These are phyloP conservation scores for Pogonocherus hispidulus DNA, from an alignment of 2,888 invertebrate genomes.

Conservation along the genomic window DNA sequence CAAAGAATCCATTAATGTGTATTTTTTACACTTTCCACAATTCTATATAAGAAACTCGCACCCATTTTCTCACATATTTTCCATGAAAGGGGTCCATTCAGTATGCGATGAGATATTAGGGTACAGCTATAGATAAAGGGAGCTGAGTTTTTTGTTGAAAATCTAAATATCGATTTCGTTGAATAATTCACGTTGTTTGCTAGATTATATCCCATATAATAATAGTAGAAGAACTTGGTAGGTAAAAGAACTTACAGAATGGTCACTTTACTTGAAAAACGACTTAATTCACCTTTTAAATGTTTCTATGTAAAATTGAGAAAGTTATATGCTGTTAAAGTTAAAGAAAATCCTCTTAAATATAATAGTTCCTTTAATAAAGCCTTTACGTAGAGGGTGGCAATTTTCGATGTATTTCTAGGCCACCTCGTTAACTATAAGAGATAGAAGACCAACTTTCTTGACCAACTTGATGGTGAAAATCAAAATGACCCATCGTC, in stretches of 20 bases:
- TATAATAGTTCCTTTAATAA: not conserved
- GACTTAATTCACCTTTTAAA: not conserved
- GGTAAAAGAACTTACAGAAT: not conserved
- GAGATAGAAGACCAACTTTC: too few species aligned
- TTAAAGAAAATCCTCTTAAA: not conserved
- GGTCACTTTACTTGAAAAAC: not conserved
- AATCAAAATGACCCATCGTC: too few species aligned
- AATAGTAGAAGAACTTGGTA: not conserved
- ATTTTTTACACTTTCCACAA: slow-evolving; percentile 7
- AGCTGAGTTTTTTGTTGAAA: slow-evolving; percentile 11
- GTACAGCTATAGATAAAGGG: not conserved
- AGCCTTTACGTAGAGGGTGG: not conserved
- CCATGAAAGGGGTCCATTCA: slow-evolving; percentile 7
- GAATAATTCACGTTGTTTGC: not conserved
- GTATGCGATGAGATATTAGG: slow-evolving; percentile 1
- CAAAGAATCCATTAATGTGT: slow-evolving; percentile 5
- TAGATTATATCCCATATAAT: not conserved
- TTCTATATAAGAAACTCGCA: not conserved
- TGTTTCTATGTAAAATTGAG: not conserved
- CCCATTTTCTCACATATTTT: slow-evolving; percentile 12
- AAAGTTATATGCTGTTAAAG: not conserved
- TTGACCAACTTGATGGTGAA: too few species aligned
- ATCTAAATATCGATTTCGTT: slow-evolving; percentile 12
- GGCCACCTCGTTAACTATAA: too few species aligned
- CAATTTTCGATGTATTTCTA: too few species aligned